Evolutionary conservation across 2,113 vertebrate genomes (phyloP).

Genomic region (Protomyctophum bolini): DNA sequence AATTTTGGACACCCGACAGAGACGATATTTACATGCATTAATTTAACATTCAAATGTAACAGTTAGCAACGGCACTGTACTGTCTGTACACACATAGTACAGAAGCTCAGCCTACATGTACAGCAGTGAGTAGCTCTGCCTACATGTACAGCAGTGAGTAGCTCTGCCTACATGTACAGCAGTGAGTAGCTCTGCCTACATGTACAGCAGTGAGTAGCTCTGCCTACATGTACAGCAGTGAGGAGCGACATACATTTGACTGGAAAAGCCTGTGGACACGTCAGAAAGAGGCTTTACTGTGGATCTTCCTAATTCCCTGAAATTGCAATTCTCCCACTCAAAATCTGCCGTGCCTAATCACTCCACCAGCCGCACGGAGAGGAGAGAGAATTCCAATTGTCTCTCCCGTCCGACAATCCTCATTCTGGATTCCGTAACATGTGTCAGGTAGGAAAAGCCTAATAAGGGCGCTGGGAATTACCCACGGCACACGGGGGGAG

Average conservation of each 20-base stretch:
- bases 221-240: not conserved
- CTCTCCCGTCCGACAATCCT: conserved; percentile 9
- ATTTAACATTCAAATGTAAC: not conserved
- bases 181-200: not conserved
- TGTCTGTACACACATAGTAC: not conserved
- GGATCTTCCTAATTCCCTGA: conserved; percentile 11
- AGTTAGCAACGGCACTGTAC: not conserved
- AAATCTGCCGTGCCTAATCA: conserved; percentile 18
- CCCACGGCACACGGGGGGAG: conserved; percentile 12
- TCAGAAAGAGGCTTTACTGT: conserved; percentile 3
- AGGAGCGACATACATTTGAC: not conserved
- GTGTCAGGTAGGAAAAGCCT: conserved; percentile 20
- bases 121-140: not conserved
- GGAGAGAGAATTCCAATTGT: conserved; percentile 27
- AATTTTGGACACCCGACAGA: too few relatives aligned
- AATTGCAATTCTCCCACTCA: conserved; percentile 2
- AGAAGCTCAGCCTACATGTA: conserved; percentile 3
- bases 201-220: not conserved
- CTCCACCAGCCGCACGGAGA: not conserved
- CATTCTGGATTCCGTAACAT: conserved; percentile 25
- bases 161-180: conserved; percentile 1
- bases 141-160: conserved; percentile 2
- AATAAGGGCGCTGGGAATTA: conserved; percentile 42
- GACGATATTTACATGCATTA: not conserved
- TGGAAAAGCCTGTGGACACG: not conserved